Evolutionary conservation across 1,140 invertebrate genomes (phyloP), one percentile per base, ranked within the genome.

Genomic region (Acromyrmex echinatior): DNA sequence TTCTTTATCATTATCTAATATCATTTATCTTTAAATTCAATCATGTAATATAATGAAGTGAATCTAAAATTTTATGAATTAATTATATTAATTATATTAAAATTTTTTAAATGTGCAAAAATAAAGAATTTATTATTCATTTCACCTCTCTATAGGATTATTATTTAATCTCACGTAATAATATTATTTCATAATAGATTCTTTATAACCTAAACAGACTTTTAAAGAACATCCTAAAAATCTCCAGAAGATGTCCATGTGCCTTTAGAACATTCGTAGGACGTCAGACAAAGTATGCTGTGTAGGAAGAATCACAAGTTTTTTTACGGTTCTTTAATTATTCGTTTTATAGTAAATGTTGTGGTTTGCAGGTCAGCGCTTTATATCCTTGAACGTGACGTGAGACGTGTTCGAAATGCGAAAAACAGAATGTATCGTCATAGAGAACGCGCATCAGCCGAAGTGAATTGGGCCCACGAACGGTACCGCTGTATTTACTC

Each of bases 401-500:
- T 6, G 49, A 31, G 21, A 21, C 28, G 25, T 35, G 31, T 62
- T 70, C 9, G 25, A 80, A 31, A 80, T 6, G 63, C 63, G 49
- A 80, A 70, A 79, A 80, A 16, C 25, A 45, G 39, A 70, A 65
- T 18, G 62, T 28, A 10, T 77, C n/a, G 35, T 77, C 35, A 76
- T 78, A 78, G 53, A 77, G 56, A 62, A 49, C n/a, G 60, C 62
- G 62, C 21, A 12, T 71, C 16, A 31, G n/a, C 0, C 49, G 14
- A 81, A 56, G 78, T 51, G 58, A 84, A 84, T 84, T 60, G 80
- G 45, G 70, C 70, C 70, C 80, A 71, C 70, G n/a, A 71, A 73
- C 80, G 80, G 80, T 84, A 84, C 56, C 58, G 80, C 65, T 51
- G 25, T 76, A 76, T 84, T 74, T 84, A 62, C 58, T 62, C 14